A percentile compares a stretch with the other conserved stretches of the same genome.
phyloP scores from a whole-genome alignment of 2,888 invertebrate species.

The Adineta ricciae region DNA sequence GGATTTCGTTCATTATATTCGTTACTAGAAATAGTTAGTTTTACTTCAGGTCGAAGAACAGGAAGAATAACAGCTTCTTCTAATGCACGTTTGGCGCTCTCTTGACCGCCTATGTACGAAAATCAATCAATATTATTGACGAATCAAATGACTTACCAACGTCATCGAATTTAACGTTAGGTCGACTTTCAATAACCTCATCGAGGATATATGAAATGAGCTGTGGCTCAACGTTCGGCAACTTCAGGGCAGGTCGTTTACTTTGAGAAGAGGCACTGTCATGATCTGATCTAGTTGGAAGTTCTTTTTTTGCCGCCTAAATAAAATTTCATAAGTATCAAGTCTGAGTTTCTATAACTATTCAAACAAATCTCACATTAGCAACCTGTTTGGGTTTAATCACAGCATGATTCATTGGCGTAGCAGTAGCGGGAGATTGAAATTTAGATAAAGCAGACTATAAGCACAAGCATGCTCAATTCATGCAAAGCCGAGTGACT shows the following conservation, averaged over 20 bases:
- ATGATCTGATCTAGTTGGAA: not conserved
- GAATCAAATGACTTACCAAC: constrained; percentile 57
- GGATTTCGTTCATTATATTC: not conserved
- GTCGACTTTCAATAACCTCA: constrained; percentile 76
- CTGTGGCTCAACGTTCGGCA: constrained; percentile 67
- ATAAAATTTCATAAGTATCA: not conserved
- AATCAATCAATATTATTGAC: not conserved
- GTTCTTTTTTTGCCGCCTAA: not conserved
- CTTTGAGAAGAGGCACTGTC: not conserved
- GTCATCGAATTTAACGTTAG: constrained; percentile 78
- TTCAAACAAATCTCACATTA: not conserved
- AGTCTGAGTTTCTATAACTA: not conserved
- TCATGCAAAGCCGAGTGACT: not conserved
- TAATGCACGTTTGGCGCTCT: constrained; percentile 76
- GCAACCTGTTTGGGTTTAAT: not conserved
- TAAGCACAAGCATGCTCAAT: not conserved
- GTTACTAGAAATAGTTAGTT: too few relatives aligned
- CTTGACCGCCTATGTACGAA: constrained; percentile 50
- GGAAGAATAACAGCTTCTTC: constrained; percentile 93
- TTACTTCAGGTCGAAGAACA: constrained; percentile 72
- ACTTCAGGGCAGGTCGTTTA: constrained; percentile 19
- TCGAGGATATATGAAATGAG: constrained; percentile 82
- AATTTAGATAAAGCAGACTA: not conserved
- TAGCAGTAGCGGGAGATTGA: not conserved
- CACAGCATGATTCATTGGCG: not conserved